Evolutionary conservation across 1,140 invertebrate genomes (phyloP).

Genomic region (Orchestia grillus): DNA sequence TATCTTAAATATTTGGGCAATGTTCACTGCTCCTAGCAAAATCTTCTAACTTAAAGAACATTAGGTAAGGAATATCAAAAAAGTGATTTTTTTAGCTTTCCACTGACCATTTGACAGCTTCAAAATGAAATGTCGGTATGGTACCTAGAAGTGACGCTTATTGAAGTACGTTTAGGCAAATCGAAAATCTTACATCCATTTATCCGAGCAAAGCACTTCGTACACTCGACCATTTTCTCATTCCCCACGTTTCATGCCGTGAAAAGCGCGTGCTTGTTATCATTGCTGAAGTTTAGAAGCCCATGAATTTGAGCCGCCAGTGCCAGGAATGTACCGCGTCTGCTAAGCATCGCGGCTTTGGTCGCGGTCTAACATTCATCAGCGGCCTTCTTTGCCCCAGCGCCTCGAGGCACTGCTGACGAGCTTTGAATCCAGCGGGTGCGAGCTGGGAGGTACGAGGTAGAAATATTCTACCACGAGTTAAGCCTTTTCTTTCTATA

Average conservation of each 20-base stretch:
- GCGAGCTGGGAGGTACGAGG: not conserved
- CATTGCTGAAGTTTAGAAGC: not conserved
- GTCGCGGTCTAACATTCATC: not conserved
- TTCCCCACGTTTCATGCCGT: not conserved
- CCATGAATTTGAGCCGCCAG: not conserved
- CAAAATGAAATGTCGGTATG: not conserved
- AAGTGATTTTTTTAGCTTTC: not conserved
- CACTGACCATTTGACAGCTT: not conserved
- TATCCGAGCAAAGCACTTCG: not conserved
- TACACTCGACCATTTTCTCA: not conserved
- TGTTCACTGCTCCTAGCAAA: not conserved
- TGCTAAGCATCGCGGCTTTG: not conserved
- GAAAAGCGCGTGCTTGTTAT: not conserved
- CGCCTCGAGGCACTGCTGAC: not conserved
- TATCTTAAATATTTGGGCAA: too few species aligned
- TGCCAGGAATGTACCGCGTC: not conserved
- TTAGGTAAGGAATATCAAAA: not conserved
- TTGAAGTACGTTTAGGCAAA: not conserved
- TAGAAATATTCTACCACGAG: not conserved
- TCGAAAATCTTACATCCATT: not conserved
- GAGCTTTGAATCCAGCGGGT: not conserved
- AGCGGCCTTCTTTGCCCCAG: not conserved
- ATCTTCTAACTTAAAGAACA: not conserved
- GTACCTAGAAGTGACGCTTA: not conserved
- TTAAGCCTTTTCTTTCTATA: too few species aligned